Evolutionary conservation across 92 coral and sea anemone genomes (phyloP).

Genomic region (Scolanthus callimorphus): DNA sequence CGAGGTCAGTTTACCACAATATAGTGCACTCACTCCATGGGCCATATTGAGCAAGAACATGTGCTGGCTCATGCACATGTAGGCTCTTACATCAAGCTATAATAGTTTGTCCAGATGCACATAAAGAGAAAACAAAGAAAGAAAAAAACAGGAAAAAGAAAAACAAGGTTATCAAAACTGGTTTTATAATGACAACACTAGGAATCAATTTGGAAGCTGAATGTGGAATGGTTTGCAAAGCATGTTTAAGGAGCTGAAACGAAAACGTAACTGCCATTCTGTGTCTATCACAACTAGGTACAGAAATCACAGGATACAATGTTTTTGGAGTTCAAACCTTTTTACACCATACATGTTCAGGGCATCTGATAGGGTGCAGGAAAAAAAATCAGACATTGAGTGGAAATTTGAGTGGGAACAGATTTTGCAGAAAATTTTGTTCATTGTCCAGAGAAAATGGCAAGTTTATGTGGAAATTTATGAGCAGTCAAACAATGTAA

Average conservation of each 20-base stretch:
- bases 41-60: conserved; percentile 50
- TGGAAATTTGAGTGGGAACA: too few relatives aligned
- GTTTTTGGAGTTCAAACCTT: too few relatives aligned
- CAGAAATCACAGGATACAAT: too few relatives aligned
- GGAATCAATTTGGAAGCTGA: not conserved
- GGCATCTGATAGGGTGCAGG: too few relatives aligned
- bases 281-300: too few relatives aligned
- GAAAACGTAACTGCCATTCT: too few relatives aligned
- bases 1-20: conserved; percentile 30
- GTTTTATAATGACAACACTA: not conserved
- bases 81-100: conserved; percentile 60
- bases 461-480: too few relatives aligned
- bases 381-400: too few relatives aligned
- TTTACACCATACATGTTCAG: too few relatives aligned
- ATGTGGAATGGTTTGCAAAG: not conserved
- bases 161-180: conserved; percentile 55
- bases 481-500: too few relatives aligned
- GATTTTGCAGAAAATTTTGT: too few relatives aligned
- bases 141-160: conserved; percentile 72
- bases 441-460: too few relatives aligned
- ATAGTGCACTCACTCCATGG: conserved; percentile 25
- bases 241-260: not conserved
- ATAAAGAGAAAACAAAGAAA: conserved; percentile 69
- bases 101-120: conserved; percentile 81
- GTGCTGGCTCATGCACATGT: conserved; percentile 44